These are phyloP conservation scores for Tenthredo livida DNA, from an alignment of 2,888 invertebrate genomes.

Conservation along the genomic window DNA sequence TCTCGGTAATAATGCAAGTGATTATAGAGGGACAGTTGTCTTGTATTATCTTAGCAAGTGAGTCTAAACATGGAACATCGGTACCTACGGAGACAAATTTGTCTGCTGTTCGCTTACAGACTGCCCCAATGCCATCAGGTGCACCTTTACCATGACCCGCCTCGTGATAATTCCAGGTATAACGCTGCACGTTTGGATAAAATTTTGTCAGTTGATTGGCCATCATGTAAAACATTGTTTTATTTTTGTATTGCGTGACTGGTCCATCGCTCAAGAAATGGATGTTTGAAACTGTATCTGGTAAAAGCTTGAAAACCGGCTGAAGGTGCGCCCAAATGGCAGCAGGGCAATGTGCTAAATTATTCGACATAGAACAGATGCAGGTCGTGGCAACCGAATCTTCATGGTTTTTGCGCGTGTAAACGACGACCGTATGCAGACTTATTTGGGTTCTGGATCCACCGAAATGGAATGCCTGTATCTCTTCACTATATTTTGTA, in stretches of 20 bases:
- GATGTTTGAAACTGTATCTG: slow-evolving; percentile 57
- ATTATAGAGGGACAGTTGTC: background rate
- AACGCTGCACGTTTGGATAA: slow-evolving; percentile 56
- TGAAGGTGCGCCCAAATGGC: slow-evolving; percentile 70
- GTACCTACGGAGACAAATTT: background rate
- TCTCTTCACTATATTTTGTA: too few relatives aligned
- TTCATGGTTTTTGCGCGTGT: too few relatives aligned
- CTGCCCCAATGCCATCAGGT: slow-evolving; percentile 68
- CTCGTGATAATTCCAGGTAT: slow-evolving; percentile 69
- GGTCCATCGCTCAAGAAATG: slow-evolving; percentile 74
- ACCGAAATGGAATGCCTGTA: too few relatives aligned
- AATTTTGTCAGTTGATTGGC: slow-evolving; percentile 58
- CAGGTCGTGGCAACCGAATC: too few relatives aligned
- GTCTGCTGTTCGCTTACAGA: slow-evolving; percentile 67
- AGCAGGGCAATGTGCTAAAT: too few relatives aligned
- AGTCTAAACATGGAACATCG: background rate
- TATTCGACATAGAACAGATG: too few relatives aligned
- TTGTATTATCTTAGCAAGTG: background rate
- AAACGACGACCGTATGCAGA: background rate
- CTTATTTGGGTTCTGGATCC: too few relatives aligned
- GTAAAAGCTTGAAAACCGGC: slow-evolving; percentile 64
- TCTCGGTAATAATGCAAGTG: background rate
- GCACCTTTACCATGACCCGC: slow-evolving; percentile 71
- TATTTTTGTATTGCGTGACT: slow-evolving; percentile 72
- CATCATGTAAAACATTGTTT: slow-evolving; percentile 72